Percentiles rank a stretch among this genome's conserved stretches.
Evolutionary conservation across 2,888 invertebrate genomes (phyloP).

Genomic region (Melanchra persicariae): DNA sequence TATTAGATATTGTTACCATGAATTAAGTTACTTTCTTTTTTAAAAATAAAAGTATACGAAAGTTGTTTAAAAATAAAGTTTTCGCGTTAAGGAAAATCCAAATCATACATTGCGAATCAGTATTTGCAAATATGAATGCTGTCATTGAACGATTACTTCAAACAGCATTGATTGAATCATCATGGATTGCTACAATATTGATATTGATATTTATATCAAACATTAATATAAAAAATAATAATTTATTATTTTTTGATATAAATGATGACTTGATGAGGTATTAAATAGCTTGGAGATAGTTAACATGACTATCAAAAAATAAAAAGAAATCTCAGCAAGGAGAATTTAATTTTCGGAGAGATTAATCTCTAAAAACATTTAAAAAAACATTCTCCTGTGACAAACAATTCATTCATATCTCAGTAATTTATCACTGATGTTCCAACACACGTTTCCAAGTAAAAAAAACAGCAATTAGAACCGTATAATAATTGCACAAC

Average conservation of each 20-base stretch:
- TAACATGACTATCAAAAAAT: background rate
- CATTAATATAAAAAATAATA: no score
- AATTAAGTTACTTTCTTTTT: background rate
- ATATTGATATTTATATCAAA: no score
- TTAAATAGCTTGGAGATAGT: background rate
- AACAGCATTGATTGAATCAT: background rate
- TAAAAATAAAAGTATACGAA: background rate
- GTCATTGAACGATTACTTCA: background rate
- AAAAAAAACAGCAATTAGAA: conserved; percentile 54
- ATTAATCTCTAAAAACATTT: background rate
- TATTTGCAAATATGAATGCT: background rate
- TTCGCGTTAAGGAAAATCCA: background rate
- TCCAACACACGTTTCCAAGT: conserved; percentile 14
- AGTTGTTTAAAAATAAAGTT: background rate
- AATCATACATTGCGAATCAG: background rate
- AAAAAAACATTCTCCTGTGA: background rate
- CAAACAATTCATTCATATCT: background rate
- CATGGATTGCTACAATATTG: background rate
- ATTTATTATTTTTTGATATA: no score
- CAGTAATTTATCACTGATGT: conserved; percentile 3
- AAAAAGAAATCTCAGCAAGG: background rate
- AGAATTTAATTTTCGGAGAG: background rate
- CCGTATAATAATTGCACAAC: conserved; percentile 53
- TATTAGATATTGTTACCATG: no score
- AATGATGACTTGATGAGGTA: background rate